Evolutionary conservation across 2,888 invertebrate species (phyloP), one percentile per base, ranked within the genome.

Genomic region (Dolomedes plantarius): DNA sequence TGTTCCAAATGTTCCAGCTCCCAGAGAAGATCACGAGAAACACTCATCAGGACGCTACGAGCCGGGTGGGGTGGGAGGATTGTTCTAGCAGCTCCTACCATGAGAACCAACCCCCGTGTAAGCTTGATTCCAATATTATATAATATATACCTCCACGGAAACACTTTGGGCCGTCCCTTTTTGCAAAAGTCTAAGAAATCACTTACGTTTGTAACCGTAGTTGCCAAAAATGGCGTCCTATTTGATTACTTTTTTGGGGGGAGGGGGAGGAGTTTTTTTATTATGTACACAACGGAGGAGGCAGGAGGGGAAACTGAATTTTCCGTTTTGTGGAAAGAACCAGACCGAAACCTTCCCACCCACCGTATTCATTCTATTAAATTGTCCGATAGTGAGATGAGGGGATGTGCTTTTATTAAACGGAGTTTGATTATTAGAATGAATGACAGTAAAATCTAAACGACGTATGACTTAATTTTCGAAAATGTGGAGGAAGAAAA

Each of bases 161-260:
- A 81, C 62, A n/a, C 41, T 56, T 50, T 69, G 36, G 41, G 29
- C 46, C 32, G 16, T 50, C 50, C 27, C 31, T 29, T 50, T 50
- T 28, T 31, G 41, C 31, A 7, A 50, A 77, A 83, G 83, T 77
- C 83, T 68, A 32, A 50, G 83, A 72, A 77, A 76, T 83, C 83
- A 83, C 83, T 83, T 83, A 83, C 67, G 46, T 36, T 50, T 83
- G 83, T 77, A 83, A 83, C 77, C 83, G 77, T 56, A 83, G 83
- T 83, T 83, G 83, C 83, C 77, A 83, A 83, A 83, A 77, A 83
- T 83, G 83, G 77, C 77, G 83, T 77, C 83, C 83, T 76, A 83
- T 83, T 72, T 83, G 83, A 83, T 83, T 83, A 77, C 83, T 83
- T 83, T 83, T 77, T 68, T 36, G 46, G 67, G 62, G 71, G 68